phyloP scores from a whole-genome alignment of 2,113 vertebrate genomes.

The Hyaena hyaena region DNA sequence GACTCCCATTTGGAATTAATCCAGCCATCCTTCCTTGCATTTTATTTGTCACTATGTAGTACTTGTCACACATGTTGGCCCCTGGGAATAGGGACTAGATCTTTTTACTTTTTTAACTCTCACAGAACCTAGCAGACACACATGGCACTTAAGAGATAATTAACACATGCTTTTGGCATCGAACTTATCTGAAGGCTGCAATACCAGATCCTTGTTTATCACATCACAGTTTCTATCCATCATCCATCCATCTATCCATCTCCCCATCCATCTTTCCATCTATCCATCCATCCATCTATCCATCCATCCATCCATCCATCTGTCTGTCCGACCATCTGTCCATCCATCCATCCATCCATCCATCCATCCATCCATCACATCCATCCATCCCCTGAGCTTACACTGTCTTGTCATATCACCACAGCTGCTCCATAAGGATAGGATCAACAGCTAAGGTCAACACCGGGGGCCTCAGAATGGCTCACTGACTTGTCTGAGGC shows the following conservation, averaged over 20 bases:
- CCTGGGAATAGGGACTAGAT: background rate
- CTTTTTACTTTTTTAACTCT: background rate
- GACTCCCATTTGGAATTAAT: background rate
- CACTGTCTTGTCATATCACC: background rate
- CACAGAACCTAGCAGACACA: background rate
- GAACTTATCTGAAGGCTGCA: background rate
- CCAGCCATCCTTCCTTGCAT: background rate
- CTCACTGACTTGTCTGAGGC: background rate
- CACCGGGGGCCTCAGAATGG: background rate
- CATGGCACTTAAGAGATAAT: background rate
- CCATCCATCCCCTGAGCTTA: background rate
- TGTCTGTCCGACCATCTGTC: background rate
- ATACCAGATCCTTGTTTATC: background rate
- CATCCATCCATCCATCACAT: background rate
- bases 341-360: background rate
- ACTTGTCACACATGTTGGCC: rapidly evolving
- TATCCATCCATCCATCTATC: background rate
- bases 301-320: background rate
- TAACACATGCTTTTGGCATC: background rate
- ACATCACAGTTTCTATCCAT: background rate
- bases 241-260: too few species aligned
- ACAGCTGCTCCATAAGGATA: background rate
- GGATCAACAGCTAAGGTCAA: background rate
- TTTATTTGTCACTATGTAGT: background rate
- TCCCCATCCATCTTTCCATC: background rate